These are phyloP conservation scores for Pinctada fucata DNA, from an alignment of 2,888 invertebrate species.

Conservation along the genomic window DNA sequence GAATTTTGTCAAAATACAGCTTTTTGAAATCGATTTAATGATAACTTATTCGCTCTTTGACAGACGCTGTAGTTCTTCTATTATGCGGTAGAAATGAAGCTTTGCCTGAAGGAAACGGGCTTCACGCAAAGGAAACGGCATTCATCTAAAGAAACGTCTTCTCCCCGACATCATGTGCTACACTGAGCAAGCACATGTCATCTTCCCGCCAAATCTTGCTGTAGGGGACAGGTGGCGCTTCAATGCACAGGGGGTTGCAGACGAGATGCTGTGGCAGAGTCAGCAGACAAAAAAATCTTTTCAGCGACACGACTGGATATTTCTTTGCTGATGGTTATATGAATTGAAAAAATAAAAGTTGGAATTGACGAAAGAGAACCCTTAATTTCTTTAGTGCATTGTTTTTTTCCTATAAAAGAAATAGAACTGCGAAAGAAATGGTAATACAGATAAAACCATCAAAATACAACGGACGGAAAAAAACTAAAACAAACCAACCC, in stretches of 20 bases:
- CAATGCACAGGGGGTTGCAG: neutral
- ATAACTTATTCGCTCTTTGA: neutral
- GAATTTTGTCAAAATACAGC: conserved; percentile 3
- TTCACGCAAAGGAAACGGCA: neutral
- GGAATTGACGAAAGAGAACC: too few relatives aligned
- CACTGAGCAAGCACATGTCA: conserved; percentile 32
- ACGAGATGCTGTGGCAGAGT: neutral
- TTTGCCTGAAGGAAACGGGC: neutral
- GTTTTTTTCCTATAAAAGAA: too few relatives aligned
- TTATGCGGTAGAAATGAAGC: neutral
- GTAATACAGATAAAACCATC: too few relatives aligned
- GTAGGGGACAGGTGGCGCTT: conserved; percentile 27
- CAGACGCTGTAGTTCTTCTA: neutral
- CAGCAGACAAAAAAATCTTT: neutral
- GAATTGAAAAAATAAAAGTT: too few relatives aligned
- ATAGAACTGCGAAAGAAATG: too few relatives aligned
- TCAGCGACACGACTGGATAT: neutral
- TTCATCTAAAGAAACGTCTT: neutral
- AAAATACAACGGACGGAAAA: too few relatives aligned
- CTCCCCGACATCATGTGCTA: neutral
- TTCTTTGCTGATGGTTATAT: neutral
- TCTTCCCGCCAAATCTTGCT: conserved; percentile 31
- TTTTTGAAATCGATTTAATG: conserved; percentile 1
- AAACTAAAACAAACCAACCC: too few relatives aligned
- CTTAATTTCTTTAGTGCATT: too few relatives aligned